Base-by-base conservation (phyloP, 2,797 vertebrate genomes). In the Neosalanx taihuensis region DNA sequence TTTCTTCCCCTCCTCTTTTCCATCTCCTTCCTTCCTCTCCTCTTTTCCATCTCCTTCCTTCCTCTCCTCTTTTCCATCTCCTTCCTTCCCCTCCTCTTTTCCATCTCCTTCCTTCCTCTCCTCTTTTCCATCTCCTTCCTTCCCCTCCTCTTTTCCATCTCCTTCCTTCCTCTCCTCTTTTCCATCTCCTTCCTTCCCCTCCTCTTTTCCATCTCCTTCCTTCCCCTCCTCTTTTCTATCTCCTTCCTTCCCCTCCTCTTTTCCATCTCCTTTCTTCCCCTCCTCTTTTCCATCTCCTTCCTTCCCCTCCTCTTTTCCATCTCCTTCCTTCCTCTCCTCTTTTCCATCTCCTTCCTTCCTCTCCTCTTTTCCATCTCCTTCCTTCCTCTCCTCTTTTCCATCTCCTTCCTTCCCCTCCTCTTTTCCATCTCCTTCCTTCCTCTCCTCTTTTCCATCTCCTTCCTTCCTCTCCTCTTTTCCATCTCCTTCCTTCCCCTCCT, bases 11-110 rank as follows among this genome's bases (percentile, higher is more conserved):
- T 26, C 23, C 23, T 57, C 71, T 72, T 70, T 46, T 46, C 57
- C 30, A 70, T 53, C 12, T 49, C 58, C 33, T 67, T 76, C 56
- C 73, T 49, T 67, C 58, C 10, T n/a, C 18, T 68, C 65, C 49
- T 30, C 29, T 62, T 37, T 71, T 62, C 64, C 46, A 72, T 65
- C 46, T 23, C 62, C 49, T 12, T 51, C 57, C 30, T 65, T 58
- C 76, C 56, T n/a, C 72, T 74, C 69, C 69, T 46, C 41, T 12
- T 46, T 46, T 46, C 4, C 37, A 10, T 10, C 4, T 4, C 37
- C 4, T 10, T n/a, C n/a, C n/a, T n/a, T n/a, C n/a, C n/a, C n/a
- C 33, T n/a, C n/a, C n/a, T n/a, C n/a, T n/a, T n/a, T n/a, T n/a
- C 12, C 41, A 46, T 2, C 5, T 46, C 41, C 12, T 5, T 46